A percentile compares a stretch with the other conserved stretches of the same genome.
These are phyloP conservation scores for Notiomystis cincta DNA, from an alignment of 2,113 vertebrate genomes.

Conservation along the genomic window DNA sequence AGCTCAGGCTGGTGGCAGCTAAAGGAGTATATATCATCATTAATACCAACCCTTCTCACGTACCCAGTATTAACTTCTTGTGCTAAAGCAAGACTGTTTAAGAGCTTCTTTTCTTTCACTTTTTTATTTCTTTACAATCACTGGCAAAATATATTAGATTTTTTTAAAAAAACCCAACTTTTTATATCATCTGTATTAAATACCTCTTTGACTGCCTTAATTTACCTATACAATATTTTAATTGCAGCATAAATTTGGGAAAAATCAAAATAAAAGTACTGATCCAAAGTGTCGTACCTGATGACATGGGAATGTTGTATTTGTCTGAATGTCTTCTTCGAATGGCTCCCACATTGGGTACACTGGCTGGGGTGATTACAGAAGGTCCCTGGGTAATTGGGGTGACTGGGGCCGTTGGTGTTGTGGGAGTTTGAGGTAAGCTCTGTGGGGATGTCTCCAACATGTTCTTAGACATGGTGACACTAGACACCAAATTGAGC, in stretches of 20 bases:
- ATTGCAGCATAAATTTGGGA: neutral
- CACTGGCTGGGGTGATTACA: constrained; percentile 93
- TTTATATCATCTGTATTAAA: neutral
- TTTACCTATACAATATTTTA: neutral
- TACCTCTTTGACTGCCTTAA: neutral
- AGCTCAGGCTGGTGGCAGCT: neutral
- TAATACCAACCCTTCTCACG: neutral
- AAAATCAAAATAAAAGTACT: neutral
- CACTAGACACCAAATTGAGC: constrained; percentile 98
- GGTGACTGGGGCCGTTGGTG: constrained; percentile 95
- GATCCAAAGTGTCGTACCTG: constrained; percentile 81
- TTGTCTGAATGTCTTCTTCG: constrained; percentile 98
- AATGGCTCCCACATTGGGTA: constrained; percentile 98
- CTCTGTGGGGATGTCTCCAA: constrained; percentile 95
- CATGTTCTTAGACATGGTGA: constrained; percentile 99
- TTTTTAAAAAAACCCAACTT: neutral
- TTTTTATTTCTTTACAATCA: neutral
- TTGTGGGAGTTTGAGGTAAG: constrained; percentile 99
- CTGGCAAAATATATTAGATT: neutral
- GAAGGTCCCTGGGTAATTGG: constrained; percentile 98
- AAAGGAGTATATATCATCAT: neutral
- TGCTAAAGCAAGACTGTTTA: neutral
- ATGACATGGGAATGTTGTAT: constrained; percentile 97
- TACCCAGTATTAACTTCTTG: neutral
- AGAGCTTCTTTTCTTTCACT: neutral